A percentile compares a stretch with the other conserved stretches of the same genome.
Evolutionary conservation across 2,797 vertebrate species (phyloP).

Genomic region (Malacoctenus gilli): DNA sequence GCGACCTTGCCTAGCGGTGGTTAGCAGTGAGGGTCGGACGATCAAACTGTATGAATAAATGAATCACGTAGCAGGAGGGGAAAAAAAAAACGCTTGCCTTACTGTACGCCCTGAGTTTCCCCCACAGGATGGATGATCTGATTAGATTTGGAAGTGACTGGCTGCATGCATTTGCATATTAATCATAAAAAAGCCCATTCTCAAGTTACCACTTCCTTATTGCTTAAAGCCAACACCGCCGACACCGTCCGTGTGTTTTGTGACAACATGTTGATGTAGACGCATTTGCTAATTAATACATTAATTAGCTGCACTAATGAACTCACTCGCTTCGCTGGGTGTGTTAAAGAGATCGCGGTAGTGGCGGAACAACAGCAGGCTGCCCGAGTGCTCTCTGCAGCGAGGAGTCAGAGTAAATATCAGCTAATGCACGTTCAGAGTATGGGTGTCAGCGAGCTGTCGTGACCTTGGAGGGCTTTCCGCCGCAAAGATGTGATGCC

Average conservation of each 20-base stretch:
- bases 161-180: slow-evolving; percentile 47
- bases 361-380: slow-evolving; percentile 17
- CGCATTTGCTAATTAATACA: slow-evolving; percentile 59
- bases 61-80: neutral
- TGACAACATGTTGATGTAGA: slow-evolving; percentile 57
- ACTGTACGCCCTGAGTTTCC: slow-evolving; percentile 16
- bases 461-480: slow-evolving; percentile 11
- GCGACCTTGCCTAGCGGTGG: slow-evolving; percentile 68
- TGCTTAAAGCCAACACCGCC: slow-evolving; percentile 22
- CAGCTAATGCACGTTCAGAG: neutral
- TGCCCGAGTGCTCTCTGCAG: slow-evolving; percentile 15
- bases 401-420: slow-evolving; percentile 10
- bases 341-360: slow-evolving; percentile 22
- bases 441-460: slow-evolving; percentile 6
- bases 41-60: slow-evolving; percentile 48
- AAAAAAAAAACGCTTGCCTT: slow-evolving; percentile 14
- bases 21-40: slow-evolving; percentile 39
- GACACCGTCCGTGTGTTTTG: slow-evolving; percentile 41
- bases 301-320: slow-evolving; percentile 60
- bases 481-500: neutral
- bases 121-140: slow-evolving; percentile 20
- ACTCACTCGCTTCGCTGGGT: slow-evolving; percentile 33
- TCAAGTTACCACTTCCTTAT: slow-evolving; percentile 7
- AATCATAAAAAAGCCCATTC: slow-evolving; percentile 39
- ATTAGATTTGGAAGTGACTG: slow-evolving; percentile 26